Percentiles rank a stretch among this genome's conserved stretches.
These are phyloP conservation scores for Eriocheir sinensis DNA, from an alignment of 1,140 invertebrate genomes.

Conservation along the genomic window DNA sequence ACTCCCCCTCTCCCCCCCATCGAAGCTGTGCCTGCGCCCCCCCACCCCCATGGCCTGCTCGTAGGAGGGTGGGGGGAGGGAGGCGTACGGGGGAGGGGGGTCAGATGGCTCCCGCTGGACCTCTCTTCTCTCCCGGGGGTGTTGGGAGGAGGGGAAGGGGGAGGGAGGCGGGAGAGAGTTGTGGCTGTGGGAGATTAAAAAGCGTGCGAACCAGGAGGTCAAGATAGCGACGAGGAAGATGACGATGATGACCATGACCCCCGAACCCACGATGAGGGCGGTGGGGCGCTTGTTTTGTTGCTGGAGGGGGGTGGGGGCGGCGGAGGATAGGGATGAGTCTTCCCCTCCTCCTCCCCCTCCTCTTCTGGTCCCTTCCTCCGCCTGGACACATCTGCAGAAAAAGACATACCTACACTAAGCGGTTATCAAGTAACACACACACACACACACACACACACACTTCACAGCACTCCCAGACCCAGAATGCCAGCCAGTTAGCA, in stretches of 20 bases:
- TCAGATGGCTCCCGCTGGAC: background rate
- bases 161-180: background rate
- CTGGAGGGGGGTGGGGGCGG: background rate
- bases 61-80: conserved; percentile 45
- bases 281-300: background rate
- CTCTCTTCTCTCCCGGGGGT: background rate
- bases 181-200: background rate
- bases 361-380: too few relatives aligned
- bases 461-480: too few relatives aligned
- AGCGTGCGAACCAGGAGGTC: background rate
- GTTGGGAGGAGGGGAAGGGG: background rate
- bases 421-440: background rate
- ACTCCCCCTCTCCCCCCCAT: background rate
- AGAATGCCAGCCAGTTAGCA: too few relatives aligned
- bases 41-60: background rate
- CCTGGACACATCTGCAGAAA: too few relatives aligned
- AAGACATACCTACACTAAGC: too few relatives aligned
- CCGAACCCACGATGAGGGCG: background rate
- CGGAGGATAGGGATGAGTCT: background rate
- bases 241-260: background rate
- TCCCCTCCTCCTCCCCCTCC: too few relatives aligned
- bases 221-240: background rate
- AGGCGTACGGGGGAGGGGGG: conserved; percentile 2
- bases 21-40: background rate
- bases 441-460: background rate